Base-by-base conservation (phyloP, 2,113 vertebrate species). In the Strigops habroptila region DNA sequence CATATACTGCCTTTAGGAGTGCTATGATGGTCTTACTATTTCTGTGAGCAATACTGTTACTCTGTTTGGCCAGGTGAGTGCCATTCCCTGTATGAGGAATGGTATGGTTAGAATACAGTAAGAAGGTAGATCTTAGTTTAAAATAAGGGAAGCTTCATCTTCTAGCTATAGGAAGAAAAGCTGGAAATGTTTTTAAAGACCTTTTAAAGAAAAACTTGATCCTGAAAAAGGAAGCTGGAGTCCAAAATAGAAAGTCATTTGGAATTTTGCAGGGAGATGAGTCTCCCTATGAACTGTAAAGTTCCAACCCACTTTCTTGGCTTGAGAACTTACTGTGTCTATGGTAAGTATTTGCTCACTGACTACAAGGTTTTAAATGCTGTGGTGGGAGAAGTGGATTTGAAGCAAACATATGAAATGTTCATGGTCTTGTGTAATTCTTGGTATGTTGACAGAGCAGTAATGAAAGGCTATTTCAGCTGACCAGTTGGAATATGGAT, bases 381-480 rank as follows among this genome's bases (percentile, higher is more conserved):
- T 90, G 39, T 19, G 30, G 70, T 91, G 59, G 67, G 43, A 93
- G 74, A 94, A 92, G 84, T 30, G 68, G 59, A 91, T 95, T 88
- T 85, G 88, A 90, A 91, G 51, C 59, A 85, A 91, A 73, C n/a
- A 7, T 22, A 30, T 59, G 41, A 95, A 82, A 90, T 51, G 37
- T 93, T 90, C 90, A 30, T 6, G 37, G 79, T 93, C 79, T 86
- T 80, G 75, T 95, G 91, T 94, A 94, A 95, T 95, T 93, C 82
- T 90, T 87, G 88, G 85, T 94, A 88, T 91, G 91, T 86, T 96
- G 88, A 96, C 85, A 96, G 87, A 90, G 87, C n/a, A 59, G 71
- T 96, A 96, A 97, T 95, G 93, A 94, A 82, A 93, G 91, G 88
- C 90, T 93, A 82, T 88, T 93, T 95, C 90, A 95, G 90, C 94